These are phyloP conservation scores for Aptenodytes forsteri DNA, from an alignment of 2,113 vertebrate genomes.

Conservation along the genomic window DNA sequence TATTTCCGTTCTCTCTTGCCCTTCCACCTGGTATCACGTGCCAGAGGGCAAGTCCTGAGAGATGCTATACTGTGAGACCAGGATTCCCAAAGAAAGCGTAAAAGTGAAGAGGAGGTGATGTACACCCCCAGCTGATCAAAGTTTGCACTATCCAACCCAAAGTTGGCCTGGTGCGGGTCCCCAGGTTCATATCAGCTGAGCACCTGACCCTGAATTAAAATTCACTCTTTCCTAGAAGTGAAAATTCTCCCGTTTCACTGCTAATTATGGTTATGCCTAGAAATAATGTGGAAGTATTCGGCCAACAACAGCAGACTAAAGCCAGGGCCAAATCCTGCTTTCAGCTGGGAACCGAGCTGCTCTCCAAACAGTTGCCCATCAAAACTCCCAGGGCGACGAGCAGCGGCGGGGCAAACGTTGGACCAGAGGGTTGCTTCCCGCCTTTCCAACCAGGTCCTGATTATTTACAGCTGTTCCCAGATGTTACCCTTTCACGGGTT, in stretches of 20 bases:
- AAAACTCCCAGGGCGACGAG: neutral
- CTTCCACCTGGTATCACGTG: neutral
- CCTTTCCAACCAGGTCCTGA: neutral
- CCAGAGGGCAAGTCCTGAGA: neutral
- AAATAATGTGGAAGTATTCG: accelerated
- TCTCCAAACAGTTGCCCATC: neutral
- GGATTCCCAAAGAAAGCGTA: neutral
- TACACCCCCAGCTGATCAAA: neutral
- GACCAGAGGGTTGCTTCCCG: neutral
- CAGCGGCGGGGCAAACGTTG: neutral
- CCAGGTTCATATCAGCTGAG: neutral
- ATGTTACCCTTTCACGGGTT: neutral
- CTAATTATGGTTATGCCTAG: neutral
- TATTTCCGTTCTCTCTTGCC: neutral
- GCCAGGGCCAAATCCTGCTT: neutral
- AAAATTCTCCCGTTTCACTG: neutral
- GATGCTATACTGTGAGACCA: neutral
- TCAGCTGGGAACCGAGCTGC: neutral
- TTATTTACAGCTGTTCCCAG: conserved; percentile 46
- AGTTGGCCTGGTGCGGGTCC: accelerated
- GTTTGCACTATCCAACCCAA: neutral
- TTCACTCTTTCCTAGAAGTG: neutral
- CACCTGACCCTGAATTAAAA: neutral
- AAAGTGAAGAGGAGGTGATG: neutral
- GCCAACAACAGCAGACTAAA: neutral